Conservation (phyloP, 1,140 invertebrate species). For the Drosophila eugracilis region DNA sequence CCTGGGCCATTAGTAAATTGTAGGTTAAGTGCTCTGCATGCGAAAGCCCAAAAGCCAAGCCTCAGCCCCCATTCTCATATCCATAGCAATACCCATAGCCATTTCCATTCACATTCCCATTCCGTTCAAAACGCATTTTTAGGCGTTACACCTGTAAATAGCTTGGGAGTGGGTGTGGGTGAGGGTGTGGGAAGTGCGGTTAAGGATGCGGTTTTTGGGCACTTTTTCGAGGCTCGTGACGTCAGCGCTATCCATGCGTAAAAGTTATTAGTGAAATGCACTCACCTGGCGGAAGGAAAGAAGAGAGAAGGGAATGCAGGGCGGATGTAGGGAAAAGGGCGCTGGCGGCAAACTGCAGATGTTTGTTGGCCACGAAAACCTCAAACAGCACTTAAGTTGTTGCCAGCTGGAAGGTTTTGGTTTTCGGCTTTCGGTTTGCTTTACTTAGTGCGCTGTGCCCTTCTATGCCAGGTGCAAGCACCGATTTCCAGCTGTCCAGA, state of each 20-base stretch:
- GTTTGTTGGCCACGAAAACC: conserved; percentile 69
- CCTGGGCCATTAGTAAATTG: conserved; percentile 76
- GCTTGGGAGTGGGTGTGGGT: conserved; percentile 20
- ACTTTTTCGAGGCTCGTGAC: conserved; percentile 58
- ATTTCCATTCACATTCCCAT: not conserved
- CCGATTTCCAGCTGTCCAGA: conserved; percentile 12
- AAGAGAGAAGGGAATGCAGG: not conserved
- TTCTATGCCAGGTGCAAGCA: conserved; percentile 2
- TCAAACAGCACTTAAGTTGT: conserved; percentile 80
- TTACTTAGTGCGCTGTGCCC: conserved; percentile 16
- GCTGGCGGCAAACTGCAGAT: conserved; percentile 6
- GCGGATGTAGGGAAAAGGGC: not conserved
- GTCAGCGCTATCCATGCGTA: conserved; percentile 71
- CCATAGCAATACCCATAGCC: no score
- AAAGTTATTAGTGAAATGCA: conserved; percentile 80
- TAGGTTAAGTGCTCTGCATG: conserved; percentile 75
- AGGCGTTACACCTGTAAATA: conserved; percentile 53
- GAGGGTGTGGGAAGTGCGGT: conserved; percentile 37
- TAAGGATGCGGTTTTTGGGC: conserved; percentile 63
- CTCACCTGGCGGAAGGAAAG: conserved; percentile 35
- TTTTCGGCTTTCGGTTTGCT: conserved; percentile 46
- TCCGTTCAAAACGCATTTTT: conserved; percentile 44
- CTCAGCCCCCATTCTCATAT: not conserved
- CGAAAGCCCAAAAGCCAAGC: conserved; percentile 18
- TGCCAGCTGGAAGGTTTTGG: conserved; percentile 61